Percentiles rank a stretch among this genome's conserved stretches.
These are phyloP conservation scores for Avahi laniger DNA, from an alignment of 2,797 vertebrate species.

Conservation along the genomic window DNA sequence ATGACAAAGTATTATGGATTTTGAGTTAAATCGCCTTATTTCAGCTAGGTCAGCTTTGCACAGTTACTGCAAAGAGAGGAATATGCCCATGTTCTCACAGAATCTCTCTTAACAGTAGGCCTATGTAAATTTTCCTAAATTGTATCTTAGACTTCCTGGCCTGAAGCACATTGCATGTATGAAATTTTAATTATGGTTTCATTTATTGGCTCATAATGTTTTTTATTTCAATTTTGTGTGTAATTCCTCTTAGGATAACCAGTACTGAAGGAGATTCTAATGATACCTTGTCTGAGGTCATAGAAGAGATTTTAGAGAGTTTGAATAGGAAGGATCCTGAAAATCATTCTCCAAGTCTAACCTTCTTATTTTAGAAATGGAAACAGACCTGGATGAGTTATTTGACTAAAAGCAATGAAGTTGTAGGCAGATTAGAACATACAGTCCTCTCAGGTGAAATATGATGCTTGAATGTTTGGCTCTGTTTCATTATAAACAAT, in stretches of 20 bases:
- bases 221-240: slow-evolving; percentile 10
- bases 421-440: not conserved
- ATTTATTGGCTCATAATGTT: not conserved
- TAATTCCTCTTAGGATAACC: not conserved
- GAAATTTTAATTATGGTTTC: slow-evolving; percentile 14
- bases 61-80: not conserved
- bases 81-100: not conserved
- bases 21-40: slow-evolving; percentile 1
- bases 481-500: not conserved
- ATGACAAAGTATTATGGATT: not conserved
- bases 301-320: not conserved
- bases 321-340: not conserved
- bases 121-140: not conserved
- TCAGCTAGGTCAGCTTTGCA: not conserved
- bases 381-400: not conserved
- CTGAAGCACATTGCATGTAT: not conserved
- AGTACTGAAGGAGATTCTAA: not conserved
- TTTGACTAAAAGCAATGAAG: not conserved
- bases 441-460: not conserved
- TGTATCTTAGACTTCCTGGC: not conserved
- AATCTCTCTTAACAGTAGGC: not conserved
- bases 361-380: not conserved
- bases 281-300: not conserved
- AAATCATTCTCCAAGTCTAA: not conserved
- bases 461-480: not conserved